Evolutionary conservation across 2,113 vertebrate species (phyloP).

Genomic region (Himantopus leucocephalus): DNA sequence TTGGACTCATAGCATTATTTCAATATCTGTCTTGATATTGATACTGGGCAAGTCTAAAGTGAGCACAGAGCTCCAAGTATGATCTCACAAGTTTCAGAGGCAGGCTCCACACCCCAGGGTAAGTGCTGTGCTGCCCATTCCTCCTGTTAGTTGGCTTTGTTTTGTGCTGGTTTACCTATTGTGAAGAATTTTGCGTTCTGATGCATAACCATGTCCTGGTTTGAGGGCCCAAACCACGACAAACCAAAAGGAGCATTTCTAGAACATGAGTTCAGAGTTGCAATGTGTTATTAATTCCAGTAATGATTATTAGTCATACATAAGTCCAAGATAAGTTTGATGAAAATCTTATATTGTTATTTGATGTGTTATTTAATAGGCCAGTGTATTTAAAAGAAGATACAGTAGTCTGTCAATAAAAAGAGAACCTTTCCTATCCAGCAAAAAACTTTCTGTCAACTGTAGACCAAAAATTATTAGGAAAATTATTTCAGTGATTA

Average conservation of each 20-base stretch:
- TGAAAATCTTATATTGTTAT: neutral
- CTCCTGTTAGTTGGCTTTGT: neutral
- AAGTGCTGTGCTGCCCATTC: neutral
- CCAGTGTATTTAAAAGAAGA: neutral
- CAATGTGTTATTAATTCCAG: neutral
- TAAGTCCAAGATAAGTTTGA: neutral
- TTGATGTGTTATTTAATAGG: neutral
- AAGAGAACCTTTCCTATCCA: neutral
- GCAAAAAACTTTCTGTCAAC: neutral
- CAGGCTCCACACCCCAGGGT: neutral
- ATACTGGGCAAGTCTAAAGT: neutral
- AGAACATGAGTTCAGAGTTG: neutral
- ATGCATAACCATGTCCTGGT: neutral
- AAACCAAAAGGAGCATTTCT: neutral
- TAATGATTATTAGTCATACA: neutral
- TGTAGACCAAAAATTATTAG: neutral
- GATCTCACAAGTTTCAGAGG: neutral
- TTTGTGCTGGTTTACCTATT: neutral
- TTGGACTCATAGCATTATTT: neutral
- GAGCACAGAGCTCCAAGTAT: neutral
- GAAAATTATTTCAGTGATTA: neutral
- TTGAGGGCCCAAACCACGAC: neutral
- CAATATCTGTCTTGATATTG: neutral
- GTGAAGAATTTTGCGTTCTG: neutral
- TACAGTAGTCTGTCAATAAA: neutral